Base-by-base conservation (phyloP, 2,113 vertebrate genomes). In the Urocolius indicus region DNA sequence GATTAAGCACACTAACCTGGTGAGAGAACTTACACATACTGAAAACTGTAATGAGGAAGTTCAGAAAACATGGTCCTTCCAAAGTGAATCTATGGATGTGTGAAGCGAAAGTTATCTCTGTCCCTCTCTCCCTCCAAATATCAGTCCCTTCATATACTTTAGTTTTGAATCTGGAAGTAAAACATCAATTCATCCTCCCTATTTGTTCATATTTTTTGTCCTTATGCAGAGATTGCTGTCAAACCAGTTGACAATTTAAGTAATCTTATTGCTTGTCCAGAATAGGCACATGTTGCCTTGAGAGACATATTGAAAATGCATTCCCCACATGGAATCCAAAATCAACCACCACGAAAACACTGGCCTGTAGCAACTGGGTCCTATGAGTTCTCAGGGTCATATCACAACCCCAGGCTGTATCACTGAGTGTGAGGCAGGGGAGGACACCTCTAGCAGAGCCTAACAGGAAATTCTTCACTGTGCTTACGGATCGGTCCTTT, bases 401-500 rank as follows among this genome's bases (percentile, higher is more conserved):
- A 36, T 9, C 55, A 55, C 51, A 43, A 2, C 1, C 38, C 21
- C 11, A 26, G 69, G 54, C 13, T 32, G 23, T 1, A 0, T n/a
- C 74, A 13, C 16, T 21, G 55, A 0, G 3, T 1, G 3, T 34
- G 59, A 26, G 1, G 1, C 21, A 29, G 20, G 7, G 6, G 51
- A 62, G 30, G 21, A 54, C 79, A 41, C 6, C 19, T 16, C 8
- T 2, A 18, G 51, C 59, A 54, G 48, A 65, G 34, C 2, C 30
- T n/a, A 43, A 65, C 62, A 52, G 21, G 72, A 61, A 75, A 78
- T 48, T 41, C 8, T 19, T 26, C 23, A 69, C 49, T 41, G 45
- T 92, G 79, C 99, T 99, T 98, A 99, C 99, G 99, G 98, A 73
- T 99, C 98, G 0, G 99, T 99, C 95, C 99, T 99, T 76, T 99